A percentile compares a stretch with the other conserved stretches of the same genome.
These are phyloP conservation scores for Ctenopoma multispine DNA, from an alignment of 2,797 vertebrate species.

Conservation along the genomic window DNA sequence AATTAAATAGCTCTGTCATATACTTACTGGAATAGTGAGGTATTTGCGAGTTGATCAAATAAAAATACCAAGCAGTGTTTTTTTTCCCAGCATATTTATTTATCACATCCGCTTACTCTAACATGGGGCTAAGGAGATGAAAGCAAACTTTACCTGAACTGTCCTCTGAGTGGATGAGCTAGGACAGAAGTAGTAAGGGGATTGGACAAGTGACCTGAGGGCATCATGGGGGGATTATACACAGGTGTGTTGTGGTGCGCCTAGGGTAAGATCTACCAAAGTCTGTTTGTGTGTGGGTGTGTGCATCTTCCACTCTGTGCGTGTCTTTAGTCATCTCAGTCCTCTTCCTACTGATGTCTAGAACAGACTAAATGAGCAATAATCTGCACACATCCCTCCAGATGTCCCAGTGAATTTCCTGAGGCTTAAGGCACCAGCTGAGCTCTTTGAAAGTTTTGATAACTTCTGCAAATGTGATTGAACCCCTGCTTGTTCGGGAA, in stretches of 20 bases:
- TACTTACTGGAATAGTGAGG: conserved; percentile 7
- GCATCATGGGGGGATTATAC: conserved; percentile 82
- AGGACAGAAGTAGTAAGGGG: conserved; percentile 63
- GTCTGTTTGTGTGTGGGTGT: conserved; percentile 37
- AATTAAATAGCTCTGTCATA: conserved; percentile 1
- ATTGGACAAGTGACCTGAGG: conserved; percentile 75
- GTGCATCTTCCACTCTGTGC: conserved; percentile 43
- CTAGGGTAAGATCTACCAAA: conserved; percentile 75
- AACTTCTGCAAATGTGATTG: conserved; percentile 87
- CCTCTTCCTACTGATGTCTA: conserved; percentile 84
- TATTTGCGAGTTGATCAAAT: conserved; percentile 34
- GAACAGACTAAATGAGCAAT: conserved; percentile 87
- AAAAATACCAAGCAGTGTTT: conserved; percentile 26
- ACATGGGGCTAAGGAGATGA: conserved; percentile 63
- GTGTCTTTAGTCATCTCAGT: conserved; percentile 69
- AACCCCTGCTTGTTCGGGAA: conserved; percentile 82
- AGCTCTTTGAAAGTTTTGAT: conserved; percentile 87
- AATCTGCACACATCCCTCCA: conserved; percentile 87
- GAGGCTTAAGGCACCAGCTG: conserved; percentile 85
- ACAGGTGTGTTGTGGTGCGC: conserved; percentile 81
- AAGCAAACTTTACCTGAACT: conserved; percentile 70
- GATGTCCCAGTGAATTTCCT: conserved; percentile 88
- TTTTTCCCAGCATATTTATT: conserved; percentile 29
- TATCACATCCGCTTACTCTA: conserved; percentile 49
- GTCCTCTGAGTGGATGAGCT: conserved; percentile 71